Base-by-base conservation (phyloP, 2,797 vertebrate genomes). In the Melanotaenia boesemani region DNA sequence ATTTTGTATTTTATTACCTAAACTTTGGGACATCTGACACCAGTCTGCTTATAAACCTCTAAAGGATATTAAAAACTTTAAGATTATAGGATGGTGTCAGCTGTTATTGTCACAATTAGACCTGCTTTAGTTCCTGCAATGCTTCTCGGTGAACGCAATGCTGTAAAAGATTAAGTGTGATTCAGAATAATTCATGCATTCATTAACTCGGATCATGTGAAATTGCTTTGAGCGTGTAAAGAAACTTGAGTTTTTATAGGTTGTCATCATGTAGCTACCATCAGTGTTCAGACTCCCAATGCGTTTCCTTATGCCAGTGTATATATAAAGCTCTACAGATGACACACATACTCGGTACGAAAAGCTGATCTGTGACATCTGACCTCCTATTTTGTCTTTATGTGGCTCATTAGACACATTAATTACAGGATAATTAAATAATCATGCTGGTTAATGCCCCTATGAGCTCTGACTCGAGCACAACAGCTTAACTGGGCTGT, bases 381-480 rank as follows among this genome's bases (percentile, higher is more conserved):
- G 74, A 82, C 69, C 62, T 63, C 20, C 22, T 54, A 55, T 62
- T 41, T 26, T 12, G 56, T 24, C 41, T 76, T 76, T 57, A 60
- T 70, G 63, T 26, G 66, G 41, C 81, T 88, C 79, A 88, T 82
- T 82, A 82, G 55, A 70, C 63, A 54, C 64, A 67, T 18, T 75
- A 48, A 86, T 84, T 85, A 57, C 28, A 57, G 67, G 56, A 66
- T 79, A 55, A 89, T 90, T 80, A 79, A 80, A 88, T 77, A 76
- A 79, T 15, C 36, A 74, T 36, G 61, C 44, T 34, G 67, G 74
- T 72, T 81, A 79, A 86, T 67, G 59, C 63, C 28, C 58, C 50
- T 55, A 59, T 16, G 20, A 54, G 52, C 62, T 44, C 60, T 12
- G 6, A 62, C 66, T 65, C 26, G 44, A n/a, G 65, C 63, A 55